A percentile compares a stretch with the other conserved stretches of the same genome.
Evolutionary conservation across 2,797 vertebrate species (phyloP).

Genomic region (Tauraco hartlaubi): DNA sequence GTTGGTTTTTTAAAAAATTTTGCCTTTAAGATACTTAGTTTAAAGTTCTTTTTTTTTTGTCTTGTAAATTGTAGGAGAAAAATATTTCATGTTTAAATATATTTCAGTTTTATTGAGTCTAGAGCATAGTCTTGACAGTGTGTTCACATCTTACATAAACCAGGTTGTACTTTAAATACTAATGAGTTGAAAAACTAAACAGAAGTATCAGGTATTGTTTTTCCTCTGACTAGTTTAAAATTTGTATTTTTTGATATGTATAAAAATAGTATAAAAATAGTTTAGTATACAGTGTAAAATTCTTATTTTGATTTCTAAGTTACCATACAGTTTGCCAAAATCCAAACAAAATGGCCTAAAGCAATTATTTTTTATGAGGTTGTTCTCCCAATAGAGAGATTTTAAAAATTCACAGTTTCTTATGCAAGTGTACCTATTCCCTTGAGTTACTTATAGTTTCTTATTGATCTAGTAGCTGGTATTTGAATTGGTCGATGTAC

Average conservation of each 20-base stretch:
- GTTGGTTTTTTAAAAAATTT: not conserved
- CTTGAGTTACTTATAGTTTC: slow-evolving; percentile 90
- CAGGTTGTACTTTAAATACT: not conserved
- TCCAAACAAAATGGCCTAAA: not conserved
- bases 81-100: not conserved
- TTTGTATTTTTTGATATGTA: not conserved
- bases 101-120: not conserved
- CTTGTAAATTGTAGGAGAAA: not conserved
- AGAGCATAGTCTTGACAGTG: not conserved
- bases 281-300: not conserved
- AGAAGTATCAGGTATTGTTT: not conserved
- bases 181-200: not conserved
- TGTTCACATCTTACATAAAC: not conserved
- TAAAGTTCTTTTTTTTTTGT: not conserved
- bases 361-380: slow-evolving; percentile 42
- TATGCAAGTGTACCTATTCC: slow-evolving; percentile 82
- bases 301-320: not conserved
- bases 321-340: slow-evolving; percentile 4
- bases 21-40: not conserved
- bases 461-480: slow-evolving; percentile 92
- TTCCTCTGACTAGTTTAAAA: not conserved
- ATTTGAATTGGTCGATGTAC: slow-evolving; percentile 94
- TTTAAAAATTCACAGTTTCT: slow-evolving; percentile 75
- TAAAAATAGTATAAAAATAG: not conserved
- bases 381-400: slow-evolving; percentile 32